These are phyloP conservation scores for Parnassius smintheus DNA, from an alignment of 2,888 invertebrate genomes.

Conservation along the genomic window DNA sequence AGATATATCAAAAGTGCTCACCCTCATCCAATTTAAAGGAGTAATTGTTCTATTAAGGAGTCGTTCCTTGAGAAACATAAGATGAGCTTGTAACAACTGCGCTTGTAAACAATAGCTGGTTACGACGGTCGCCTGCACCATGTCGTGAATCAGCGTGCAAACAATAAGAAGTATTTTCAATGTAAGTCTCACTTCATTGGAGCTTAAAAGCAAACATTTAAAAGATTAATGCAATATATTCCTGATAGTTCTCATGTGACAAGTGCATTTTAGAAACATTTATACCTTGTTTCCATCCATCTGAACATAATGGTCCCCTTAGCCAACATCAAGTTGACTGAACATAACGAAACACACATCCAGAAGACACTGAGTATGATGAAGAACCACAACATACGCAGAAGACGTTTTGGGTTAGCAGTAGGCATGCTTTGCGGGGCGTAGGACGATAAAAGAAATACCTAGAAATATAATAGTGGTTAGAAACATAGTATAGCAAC, in stretches of 20 bases:
- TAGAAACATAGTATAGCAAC: too few relatives aligned
- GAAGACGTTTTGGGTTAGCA: conserved; percentile 84
- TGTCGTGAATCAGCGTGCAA: conserved; percentile 88
- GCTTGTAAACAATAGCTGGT: conserved; percentile 92
- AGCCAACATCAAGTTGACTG: conserved; percentile 84
- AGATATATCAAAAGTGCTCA: conserved; percentile 46
- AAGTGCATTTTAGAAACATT: background rate
- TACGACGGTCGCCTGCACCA: conserved; percentile 90
- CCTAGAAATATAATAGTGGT: conserved; percentile 59
- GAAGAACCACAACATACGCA: conserved; percentile 87
- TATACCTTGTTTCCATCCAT: conserved; percentile 83
- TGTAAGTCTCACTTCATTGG: conserved; percentile 64
- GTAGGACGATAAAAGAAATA: conserved; percentile 87
- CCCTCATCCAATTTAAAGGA: conserved; percentile 90
- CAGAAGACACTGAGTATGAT: conserved; percentile 85
- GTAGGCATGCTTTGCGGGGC: conserved; percentile 82
- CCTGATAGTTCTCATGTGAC: too few relatives aligned
- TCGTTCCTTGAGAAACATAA: conserved; percentile 86
- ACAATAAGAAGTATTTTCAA: conserved; percentile 83
- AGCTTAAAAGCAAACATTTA: conserved; percentile 59
- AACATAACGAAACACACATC: conserved; percentile 85
- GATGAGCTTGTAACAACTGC: conserved; percentile 87
- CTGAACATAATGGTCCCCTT: conserved; percentile 82
- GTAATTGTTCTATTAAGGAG: conserved; percentile 86
- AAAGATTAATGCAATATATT: too few relatives aligned